Evolutionary conservation across 2,113 vertebrate species (phyloP), one percentile per base, ranked within the genome.

Genomic region (Albula goreensis): DNA sequence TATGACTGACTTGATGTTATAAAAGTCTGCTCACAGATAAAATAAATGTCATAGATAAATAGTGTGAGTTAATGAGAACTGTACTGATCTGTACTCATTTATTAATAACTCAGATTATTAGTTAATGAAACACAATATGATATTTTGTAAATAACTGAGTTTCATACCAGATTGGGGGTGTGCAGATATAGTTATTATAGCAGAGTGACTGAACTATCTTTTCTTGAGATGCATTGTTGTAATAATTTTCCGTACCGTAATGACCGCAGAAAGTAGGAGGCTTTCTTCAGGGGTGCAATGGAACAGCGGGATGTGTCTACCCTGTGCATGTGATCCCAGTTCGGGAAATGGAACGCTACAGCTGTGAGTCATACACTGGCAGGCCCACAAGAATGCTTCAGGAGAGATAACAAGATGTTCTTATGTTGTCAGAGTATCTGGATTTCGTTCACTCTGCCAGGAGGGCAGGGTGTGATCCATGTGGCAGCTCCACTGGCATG

Each of bases 311-410:
- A 31, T n/a, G n/a, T 66, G 49, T 70, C 84, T 79, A 25, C 77
- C 52, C 12, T 13, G 25, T 85, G 85, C 87, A 89, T 87, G 87
- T 83, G 89, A 89, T 84, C 82, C 87, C 87, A 81, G 86, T 89
- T 93, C 89, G 85, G 88, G 90, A 91, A 94, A 91, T 87, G 88
- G 85, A 93, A 92, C 79, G 70, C 86, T 70, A 86, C 90, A 88
- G 86, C 87, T 57, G 63, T 92, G 93, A 95, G 88, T 93, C 90
- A 94, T 49, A 31, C 90, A 87, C 83, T 93, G 91, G 92, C 91
- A 90, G 90, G 80, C 86, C 82, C 19, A 15, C 66, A 78, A 86
- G 60, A 90, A 88, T 50, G 70, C 83, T 90, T 92, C 78, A 15
- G 86, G 86, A 92, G 88, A 90, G 48, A 86, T 82, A 52, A 87